phyloP scores from a whole-genome alignment of 2,888 invertebrate species.

The Zonitis immaculata region DNA sequence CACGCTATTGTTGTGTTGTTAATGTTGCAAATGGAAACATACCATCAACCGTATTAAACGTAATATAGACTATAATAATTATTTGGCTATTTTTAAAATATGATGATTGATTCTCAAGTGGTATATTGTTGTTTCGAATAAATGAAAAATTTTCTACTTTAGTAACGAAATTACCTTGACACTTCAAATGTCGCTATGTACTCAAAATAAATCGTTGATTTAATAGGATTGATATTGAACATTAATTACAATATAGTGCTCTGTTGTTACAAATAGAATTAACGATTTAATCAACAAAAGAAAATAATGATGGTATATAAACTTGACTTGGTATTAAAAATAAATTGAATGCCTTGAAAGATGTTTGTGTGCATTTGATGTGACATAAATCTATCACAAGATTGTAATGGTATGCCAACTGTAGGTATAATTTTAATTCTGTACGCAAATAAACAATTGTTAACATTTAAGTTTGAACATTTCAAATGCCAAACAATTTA shows the following conservation, averaged over 20 bases:
- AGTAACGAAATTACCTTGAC: neutral
- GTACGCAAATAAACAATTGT: slow-evolving; percentile 32
- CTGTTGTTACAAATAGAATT: slow-evolving; percentile 1
- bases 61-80: neutral
- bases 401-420: neutral
- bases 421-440: slow-evolving; percentile 26
- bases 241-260: neutral
- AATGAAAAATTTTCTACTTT: too few relatives aligned
- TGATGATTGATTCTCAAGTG: too few relatives aligned
- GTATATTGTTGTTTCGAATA: too few relatives aligned
- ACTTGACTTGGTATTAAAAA: neutral
- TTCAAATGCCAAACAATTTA: slow-evolving; percentile 2
- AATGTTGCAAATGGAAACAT: neutral
- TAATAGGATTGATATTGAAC: neutral
- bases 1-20: neutral
- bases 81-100: neutral
- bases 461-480: slow-evolving; percentile 4
- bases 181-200: neutral
- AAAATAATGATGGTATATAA: neutral
- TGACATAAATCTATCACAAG: neutral
- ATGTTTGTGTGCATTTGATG: neutral
- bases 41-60: neutral
- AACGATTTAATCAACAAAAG: neutral
- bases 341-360: neutral
- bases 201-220: neutral